These are phyloP conservation scores for Philonicus albiceps DNA, from an alignment of 2,888 invertebrate genomes.

Conservation along the genomic window DNA sequence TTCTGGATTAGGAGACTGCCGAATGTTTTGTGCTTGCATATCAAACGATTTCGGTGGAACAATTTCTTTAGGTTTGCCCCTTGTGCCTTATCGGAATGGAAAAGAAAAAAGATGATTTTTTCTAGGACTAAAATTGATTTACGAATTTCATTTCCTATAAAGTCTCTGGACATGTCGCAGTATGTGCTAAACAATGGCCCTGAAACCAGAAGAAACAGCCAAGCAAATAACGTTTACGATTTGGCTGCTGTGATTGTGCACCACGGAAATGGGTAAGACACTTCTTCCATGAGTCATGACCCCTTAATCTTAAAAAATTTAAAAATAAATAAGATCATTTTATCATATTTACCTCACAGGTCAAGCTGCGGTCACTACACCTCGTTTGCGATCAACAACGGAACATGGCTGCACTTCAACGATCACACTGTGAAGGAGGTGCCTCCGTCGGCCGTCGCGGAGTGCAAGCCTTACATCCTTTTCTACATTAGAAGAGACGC, in stretches of 20 bases:
- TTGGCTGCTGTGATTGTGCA: slow-evolving; percentile 83
- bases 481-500: slow-evolving; percentile 79
- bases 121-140: slow-evolving; percentile 77
- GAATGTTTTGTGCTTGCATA: slow-evolving; percentile 82
- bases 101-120: neutral
- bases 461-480: slow-evolving; percentile 84
- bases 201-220: slow-evolving; percentile 71
- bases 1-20: slow-evolving; percentile 84
- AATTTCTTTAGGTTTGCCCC: slow-evolving; percentile 72
- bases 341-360: slow-evolving; percentile 60
- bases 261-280: slow-evolving; percentile 76
- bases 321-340: neutral
- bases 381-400: slow-evolving; percentile 81
- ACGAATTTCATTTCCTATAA: slow-evolving; percentile 78
- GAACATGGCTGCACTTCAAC: slow-evolving; percentile 87
- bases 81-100: neutral
- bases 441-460: slow-evolving; percentile 71
- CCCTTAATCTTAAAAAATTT: neutral
- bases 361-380: slow-evolving; percentile 87
- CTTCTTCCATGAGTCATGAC: neutral
- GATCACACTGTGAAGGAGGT: slow-evolving; percentile 77
- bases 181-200: slow-evolving; percentile 74
- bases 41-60: slow-evolving; percentile 85
- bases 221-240: slow-evolving; percentile 75
- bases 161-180: slow-evolving; percentile 78